Evolutionary conservation across 2,888 invertebrate species (phyloP).

Genomic region (Lingula anatina): DNA sequence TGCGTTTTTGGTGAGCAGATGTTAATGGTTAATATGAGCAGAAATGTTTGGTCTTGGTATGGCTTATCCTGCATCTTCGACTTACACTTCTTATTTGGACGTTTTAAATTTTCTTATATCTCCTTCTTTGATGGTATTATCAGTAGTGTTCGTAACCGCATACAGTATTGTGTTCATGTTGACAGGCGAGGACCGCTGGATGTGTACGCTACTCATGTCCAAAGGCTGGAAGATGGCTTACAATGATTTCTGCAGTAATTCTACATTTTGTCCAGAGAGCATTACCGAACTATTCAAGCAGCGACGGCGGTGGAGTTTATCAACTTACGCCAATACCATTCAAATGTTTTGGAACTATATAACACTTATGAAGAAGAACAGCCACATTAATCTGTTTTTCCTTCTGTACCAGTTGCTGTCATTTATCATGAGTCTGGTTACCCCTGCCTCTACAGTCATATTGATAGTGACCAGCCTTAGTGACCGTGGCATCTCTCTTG

Average conservation of each 20-base stretch:
- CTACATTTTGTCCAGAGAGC: conserved; percentile 25
- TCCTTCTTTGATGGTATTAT: background rate
- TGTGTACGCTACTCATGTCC: conserved; percentile 32
- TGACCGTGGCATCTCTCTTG: too few species aligned
- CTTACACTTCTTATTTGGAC: background rate
- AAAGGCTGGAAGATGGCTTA: conserved; percentile 28
- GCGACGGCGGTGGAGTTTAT: conserved; percentile 24
- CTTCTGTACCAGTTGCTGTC: conserved; percentile 22
- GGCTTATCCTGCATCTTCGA: background rate
- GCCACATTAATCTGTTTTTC: conserved; percentile 23
- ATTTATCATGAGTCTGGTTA: conserved; percentile 25
- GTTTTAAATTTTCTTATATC: background rate
- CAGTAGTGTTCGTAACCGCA: background rate
- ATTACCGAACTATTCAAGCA: conserved; percentile 28
- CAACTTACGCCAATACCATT: conserved; percentile 24
- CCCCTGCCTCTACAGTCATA: too few species aligned
- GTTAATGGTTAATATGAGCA: too few species aligned
- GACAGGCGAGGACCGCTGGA: conserved; percentile 30
- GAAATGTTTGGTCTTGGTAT: background rate
- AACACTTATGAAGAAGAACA: conserved; percentile 20
- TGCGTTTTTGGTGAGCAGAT: too few species aligned
- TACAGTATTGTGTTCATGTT: background rate
- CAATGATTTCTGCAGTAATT: conserved; percentile 25
- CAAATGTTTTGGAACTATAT: conserved; percentile 22
- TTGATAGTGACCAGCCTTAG: too few species aligned